Evolutionary conservation across 1,140 invertebrate genomes (phyloP), one percentile per base, ranked within the genome.

Genomic region (Drosophila orena): DNA sequence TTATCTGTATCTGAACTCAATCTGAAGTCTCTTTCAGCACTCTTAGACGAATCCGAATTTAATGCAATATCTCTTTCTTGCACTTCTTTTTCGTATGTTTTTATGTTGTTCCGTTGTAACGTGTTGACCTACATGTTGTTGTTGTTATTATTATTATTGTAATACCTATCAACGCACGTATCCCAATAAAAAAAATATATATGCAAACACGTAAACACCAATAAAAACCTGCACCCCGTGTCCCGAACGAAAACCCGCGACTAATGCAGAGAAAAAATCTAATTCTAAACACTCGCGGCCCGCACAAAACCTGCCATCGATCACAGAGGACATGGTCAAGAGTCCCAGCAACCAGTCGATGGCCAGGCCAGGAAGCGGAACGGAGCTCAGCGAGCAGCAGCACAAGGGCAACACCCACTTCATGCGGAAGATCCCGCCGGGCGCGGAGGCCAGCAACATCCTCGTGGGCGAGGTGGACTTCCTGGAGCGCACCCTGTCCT

Each of bases 401-500:
- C 95, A 96, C 73, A 94, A 97, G 94, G 94, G 95, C 47, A 99
- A 99, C 93, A 96, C 96, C 53, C 95, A 98, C 81, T 99, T 99
- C 81, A 98, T 99, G 97, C 94, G 97, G 42, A 99, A 99, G 94
- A 98, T 99, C 89, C 98, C 98, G n/a, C 95, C 95, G 0, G 98
- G 98, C 20, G 97, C 98, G 1, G 98, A 99, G 93, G 98, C 98
- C 2, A 97, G 97, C 50, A 99, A 99, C 92, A 98, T 99, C 81
- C 93, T 99, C 10, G 98, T 99, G 1, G 99, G 99, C 10, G 98
- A 99, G 93, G 97, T 99, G 4, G 98, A 99, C 92, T 99, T 99
- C 92, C 94, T 99, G 22, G 96, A 98, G 55, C 97, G 97, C 90
- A 96, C 97, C 0, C 92, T 99, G 46, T 97, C 97, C 60, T 98